phyloP scores from a whole-genome alignment of 2,113 vertebrate genomes.

The Poecile atricapillus region DNA sequence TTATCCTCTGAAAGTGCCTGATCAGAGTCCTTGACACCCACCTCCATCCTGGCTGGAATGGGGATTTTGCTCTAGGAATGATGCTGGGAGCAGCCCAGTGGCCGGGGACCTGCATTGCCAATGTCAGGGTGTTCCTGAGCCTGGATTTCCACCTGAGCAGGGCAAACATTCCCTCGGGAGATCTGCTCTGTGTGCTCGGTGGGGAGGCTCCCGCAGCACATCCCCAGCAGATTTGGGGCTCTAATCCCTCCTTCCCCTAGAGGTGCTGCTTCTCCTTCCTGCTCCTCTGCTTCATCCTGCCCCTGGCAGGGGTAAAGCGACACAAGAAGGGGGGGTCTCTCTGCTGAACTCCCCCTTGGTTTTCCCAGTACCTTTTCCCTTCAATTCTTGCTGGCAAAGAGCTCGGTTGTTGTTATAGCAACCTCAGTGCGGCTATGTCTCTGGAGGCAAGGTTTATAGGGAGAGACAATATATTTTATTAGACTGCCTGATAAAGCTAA shows the following conservation, averaged over 20 bases:
- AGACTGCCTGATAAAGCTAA: constrained; percentile 2
- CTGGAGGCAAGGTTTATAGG: constrained; percentile 54
- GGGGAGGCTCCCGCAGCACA: not conserved
- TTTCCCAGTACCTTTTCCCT: not conserved
- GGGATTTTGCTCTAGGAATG: not conserved
- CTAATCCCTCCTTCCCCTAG: not conserved
- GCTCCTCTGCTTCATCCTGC: not conserved
- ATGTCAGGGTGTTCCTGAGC: not conserved
- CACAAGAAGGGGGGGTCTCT: not conserved
- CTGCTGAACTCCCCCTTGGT: not conserved
- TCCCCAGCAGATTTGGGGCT: not conserved
- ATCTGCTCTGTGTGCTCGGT: rapidly evolving
- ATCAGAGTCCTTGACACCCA: not conserved
- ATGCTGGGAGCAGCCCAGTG: not conserved
- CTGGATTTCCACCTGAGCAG: not conserved
- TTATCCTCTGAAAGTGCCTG: not conserved
- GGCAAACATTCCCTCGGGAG: not conserved
- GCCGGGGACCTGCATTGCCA: rapidly evolving
- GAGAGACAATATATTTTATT: constrained; percentile 59
- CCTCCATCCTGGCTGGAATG: not conserved
- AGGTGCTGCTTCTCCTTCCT: not conserved
- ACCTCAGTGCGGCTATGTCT: constrained; percentile 14
- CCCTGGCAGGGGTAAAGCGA: rapidly evolving
- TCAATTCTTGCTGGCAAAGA: not conserved
- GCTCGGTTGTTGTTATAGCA: constrained; percentile 50